These are phyloP conservation scores for Microcebus lehilahytsara DNA, from an alignment of 2,113 vertebrate genomes.

Conservation along the genomic window DNA sequence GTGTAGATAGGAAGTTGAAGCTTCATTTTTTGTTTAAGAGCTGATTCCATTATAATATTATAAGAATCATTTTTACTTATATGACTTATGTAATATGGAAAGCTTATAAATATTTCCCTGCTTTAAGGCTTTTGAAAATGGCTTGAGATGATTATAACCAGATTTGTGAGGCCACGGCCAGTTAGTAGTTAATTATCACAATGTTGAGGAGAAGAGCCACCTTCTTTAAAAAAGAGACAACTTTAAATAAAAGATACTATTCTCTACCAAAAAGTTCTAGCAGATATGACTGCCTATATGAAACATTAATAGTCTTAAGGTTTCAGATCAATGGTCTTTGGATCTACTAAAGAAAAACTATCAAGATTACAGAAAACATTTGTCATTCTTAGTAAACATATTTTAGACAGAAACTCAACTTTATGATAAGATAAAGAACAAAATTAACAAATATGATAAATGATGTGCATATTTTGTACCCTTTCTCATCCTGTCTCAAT, in stretches of 20 bases:
- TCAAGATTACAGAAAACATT: background rate
- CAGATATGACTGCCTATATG: background rate
- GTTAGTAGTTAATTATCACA: background rate
- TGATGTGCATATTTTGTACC: background rate
- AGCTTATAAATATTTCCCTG: background rate
- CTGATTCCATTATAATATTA: background rate
- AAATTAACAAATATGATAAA: constrained; percentile 42
- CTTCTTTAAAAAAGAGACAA: background rate
- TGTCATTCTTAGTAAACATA: constrained; percentile 7
- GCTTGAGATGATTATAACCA: background rate
- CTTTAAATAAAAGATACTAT: background rate
- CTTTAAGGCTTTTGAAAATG: background rate
- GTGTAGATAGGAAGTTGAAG: background rate
- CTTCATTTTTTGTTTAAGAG: background rate
- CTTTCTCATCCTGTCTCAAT: background rate
- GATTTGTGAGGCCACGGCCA: background rate
- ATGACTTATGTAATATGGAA: background rate
- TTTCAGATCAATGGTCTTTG: background rate
- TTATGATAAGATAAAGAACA: constrained; percentile 23
- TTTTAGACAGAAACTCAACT: constrained; percentile 9
- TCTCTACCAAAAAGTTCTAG: background rate
- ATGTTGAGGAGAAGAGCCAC: background rate
- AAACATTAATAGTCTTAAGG: background rate
- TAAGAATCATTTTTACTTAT: background rate
- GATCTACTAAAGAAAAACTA: background rate